A percentile compares a stretch with the other conserved stretches of the same genome.
phyloP scores from a whole-genome alignment of 2,113 vertebrate species.

The Agapornis roseicollis region DNA sequence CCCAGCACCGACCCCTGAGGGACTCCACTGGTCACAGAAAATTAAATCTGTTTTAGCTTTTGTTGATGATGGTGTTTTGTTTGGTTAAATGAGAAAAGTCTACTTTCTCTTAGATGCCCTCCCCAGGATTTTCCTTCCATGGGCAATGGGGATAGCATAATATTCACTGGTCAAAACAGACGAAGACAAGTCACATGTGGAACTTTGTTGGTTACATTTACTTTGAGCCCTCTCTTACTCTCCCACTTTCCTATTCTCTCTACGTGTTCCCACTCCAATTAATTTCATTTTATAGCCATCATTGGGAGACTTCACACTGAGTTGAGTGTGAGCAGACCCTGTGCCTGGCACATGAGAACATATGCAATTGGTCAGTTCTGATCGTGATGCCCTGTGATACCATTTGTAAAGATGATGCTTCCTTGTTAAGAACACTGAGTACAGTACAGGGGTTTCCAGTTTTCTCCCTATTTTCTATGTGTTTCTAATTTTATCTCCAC shows the following conservation, averaged over 20 bases:
- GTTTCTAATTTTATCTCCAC: neutral
- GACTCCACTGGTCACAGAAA: too few species aligned
- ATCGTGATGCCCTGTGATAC: neutral
- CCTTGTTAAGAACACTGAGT: neutral
- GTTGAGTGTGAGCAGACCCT: rapidly evolving
- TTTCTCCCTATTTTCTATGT: neutral
- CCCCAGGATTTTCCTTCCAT: neutral
- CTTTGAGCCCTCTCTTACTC: neutral
- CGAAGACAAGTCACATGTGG: neutral
- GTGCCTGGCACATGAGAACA: neutral
- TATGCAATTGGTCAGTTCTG: rapidly evolving
- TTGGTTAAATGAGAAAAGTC: neutral
- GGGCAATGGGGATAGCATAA: neutral
- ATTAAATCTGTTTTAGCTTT: neutral
- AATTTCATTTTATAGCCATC: neutral
- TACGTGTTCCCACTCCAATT: rapidly evolving
- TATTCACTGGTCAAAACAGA: neutral
- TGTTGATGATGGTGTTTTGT: neutral
- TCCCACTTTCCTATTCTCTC: neutral
- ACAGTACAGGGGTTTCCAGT: neutral
- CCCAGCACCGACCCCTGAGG: too few species aligned
- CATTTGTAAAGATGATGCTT: neutral
- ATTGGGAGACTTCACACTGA: neutral
- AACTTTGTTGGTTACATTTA: neutral
- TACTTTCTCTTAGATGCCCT: neutral